Base-by-base conservation (phyloP, 30 jellyfish, hydroid and myxozoan species). In the Sanderia malayensis region DNA sequence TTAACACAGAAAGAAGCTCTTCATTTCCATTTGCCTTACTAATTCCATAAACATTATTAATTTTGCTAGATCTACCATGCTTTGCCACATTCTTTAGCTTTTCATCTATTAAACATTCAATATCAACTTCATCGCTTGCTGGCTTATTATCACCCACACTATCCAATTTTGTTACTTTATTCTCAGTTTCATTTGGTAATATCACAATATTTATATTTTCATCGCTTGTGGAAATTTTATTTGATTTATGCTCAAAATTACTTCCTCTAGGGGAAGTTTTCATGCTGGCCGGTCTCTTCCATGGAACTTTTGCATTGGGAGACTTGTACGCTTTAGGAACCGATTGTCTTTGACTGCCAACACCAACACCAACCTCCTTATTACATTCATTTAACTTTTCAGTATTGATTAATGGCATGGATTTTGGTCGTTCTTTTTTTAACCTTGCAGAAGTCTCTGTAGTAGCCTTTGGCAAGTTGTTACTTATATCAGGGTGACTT, bases 271-370 rank as follows among this genome's bases (percentile, higher is more conserved):
- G 64, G 18, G 64, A 49, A 2, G 15, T 2, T 57, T 31, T 58
- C n/a, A 73, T 28, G 27, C 18, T 49, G 3, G 2, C 64, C 8
- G 64, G 64, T 44, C 89, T 47, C 27, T 64, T 78, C 89, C 89
- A 78, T 6, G 76, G 89, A 29, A 78, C 82, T 52, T 78, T 78
- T 10, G 89, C 74, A 66, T 63, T 73, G 0, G 89, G 89, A n/a
- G 89, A 78, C 9, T 62, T 78, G 34, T 78, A 78, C 31, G 89
- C 89, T 45, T 78, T 78, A 11, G 81, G 89, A n/a, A 31, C 58
- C 18, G 53, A 13, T 9, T 4, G 31, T 15, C n/a, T 17, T 11
- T 55, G 10, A n/a, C n/a, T n/a, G n/a, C n/a, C n/a, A n/a, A n/a
- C n/a, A n/a, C n/a, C n/a, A n/a, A n/a, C n/a, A 4, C 33, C 75